Conservation (phyloP, 2,888 invertebrate genomes). For the Synanthedon myopaeformis region DNA sequence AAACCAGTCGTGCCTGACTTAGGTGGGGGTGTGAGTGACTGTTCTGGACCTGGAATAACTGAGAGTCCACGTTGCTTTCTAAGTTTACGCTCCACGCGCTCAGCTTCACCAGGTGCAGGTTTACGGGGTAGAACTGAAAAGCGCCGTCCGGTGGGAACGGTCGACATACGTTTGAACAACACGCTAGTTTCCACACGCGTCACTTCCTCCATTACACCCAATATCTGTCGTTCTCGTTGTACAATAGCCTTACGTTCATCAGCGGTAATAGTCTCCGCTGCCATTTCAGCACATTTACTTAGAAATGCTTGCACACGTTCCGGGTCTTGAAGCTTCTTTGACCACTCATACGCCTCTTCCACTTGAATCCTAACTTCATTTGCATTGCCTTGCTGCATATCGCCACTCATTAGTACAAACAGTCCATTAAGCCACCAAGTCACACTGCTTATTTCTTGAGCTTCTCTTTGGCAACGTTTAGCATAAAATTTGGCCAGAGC, state of each 20-base stretch:
- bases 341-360: conserved; percentile 52
- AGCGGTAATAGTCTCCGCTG: conserved; percentile 32
- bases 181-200: conserved; percentile 43
- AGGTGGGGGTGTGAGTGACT: conserved; percentile 35
- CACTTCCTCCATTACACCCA: conserved; percentile 39
- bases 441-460: conserved; percentile 39
- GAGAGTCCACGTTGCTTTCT: conserved; percentile 46
- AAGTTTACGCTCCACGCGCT: conserved; percentile 32
- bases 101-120: conserved; percentile 19
- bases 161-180: conserved; percentile 53
- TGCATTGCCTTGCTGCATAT: conserved; percentile 60
- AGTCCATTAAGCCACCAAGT: conserved; percentile 61
- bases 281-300: conserved; percentile 49
- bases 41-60: conserved; percentile 46
- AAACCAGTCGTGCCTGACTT: conserved; percentile 37
- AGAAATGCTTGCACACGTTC: conserved; percentile 54
- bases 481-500: conserved; percentile 58
- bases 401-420: conserved; percentile 56
- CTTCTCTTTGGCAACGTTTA: conserved; percentile 54
- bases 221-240: conserved; percentile 42
- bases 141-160: conserved; percentile 43
- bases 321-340: conserved; percentile 48
- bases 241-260: conserved; percentile 51
- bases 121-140: conserved; percentile 49
- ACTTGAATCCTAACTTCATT: conserved; percentile 56